Evolutionary conservation across 2,888 invertebrate species (phyloP).

Genomic region (Machimus atricapillus): DNA sequence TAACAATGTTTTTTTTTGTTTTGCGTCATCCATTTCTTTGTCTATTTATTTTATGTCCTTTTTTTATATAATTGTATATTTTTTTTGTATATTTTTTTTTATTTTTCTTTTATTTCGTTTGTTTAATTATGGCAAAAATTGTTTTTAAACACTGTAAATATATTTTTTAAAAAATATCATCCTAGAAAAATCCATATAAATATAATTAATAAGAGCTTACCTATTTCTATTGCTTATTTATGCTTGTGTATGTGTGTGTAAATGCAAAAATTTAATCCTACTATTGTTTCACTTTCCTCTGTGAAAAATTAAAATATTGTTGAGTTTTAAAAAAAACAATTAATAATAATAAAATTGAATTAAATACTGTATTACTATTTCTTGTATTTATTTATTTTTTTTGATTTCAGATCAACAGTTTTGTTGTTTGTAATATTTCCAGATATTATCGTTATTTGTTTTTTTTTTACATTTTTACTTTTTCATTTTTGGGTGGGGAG

Average conservation of each 20-base stretch:
- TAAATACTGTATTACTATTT: not conserved
- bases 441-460: too few species aligned
- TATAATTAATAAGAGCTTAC: constrained; percentile 3
- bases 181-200: constrained; percentile 26
- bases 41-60: not conserved
- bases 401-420: not conserved
- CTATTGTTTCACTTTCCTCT: constrained; percentile 18
- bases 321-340: not conserved
- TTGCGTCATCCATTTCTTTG: not conserved
- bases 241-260: constrained; percentile 10
- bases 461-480: not conserved
- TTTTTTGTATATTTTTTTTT: not conserved
- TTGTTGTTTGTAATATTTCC: not conserved
- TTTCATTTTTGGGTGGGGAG: not conserved
- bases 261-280: constrained; percentile 11
- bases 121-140: constrained; percentile 9
- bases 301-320: constrained; percentile 31
- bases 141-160: constrained; percentile 19
- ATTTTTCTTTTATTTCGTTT: not conserved
- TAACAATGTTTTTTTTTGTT: not conserved
- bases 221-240: constrained; percentile 30
- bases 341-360: not conserved
- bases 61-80: not conserved
- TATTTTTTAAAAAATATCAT: constrained; percentile 14
- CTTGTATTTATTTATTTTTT: not conserved